Conservation (phyloP, 2,113 vertebrate genomes). For the Lophochroa leadbeateri region DNA sequence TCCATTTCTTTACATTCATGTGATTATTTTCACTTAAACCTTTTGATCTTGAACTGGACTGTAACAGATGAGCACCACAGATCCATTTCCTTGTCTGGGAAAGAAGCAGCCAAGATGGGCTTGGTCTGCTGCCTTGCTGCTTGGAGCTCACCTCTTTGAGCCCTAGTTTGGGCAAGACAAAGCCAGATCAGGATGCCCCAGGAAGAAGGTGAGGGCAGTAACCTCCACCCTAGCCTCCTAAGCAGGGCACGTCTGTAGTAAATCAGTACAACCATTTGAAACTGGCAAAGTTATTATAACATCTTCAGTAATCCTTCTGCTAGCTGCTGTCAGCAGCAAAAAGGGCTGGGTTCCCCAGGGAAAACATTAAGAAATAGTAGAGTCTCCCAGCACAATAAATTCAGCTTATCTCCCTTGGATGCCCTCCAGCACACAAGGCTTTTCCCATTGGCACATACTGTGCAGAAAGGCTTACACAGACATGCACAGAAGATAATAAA, state of each 20-base stretch:
- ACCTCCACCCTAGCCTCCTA: not conserved
- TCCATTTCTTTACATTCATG: not conserved
- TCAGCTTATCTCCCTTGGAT: not conserved
- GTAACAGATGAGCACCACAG: not conserved
- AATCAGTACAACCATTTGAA: not conserved
- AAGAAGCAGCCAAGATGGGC: not conserved
- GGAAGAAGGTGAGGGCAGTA: not conserved
- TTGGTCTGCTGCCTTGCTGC: not conserved
- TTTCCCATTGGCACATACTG: rapidly evolving
- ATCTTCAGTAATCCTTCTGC: not conserved
- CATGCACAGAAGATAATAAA: not conserved
- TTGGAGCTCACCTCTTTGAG: not conserved
- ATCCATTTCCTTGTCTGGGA: not conserved
- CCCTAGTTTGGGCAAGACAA: not conserved
- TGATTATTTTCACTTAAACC: not conserved
- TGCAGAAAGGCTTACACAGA: not conserved
- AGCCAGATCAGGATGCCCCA: not conserved
- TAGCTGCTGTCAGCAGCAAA: not conserved
- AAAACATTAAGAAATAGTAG: not conserved
- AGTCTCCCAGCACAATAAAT: not conserved
- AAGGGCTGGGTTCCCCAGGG: not conserved
- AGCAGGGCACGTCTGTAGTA: not conserved
- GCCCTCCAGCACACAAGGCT: not conserved
- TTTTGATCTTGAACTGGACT: not conserved
- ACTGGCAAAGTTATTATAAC: not conserved